Percentiles rank a stretch among this genome's conserved stretches.
Evolutionary conservation across 2,888 invertebrate species (phyloP).

Genomic region (Cantharis lateralis): DNA sequence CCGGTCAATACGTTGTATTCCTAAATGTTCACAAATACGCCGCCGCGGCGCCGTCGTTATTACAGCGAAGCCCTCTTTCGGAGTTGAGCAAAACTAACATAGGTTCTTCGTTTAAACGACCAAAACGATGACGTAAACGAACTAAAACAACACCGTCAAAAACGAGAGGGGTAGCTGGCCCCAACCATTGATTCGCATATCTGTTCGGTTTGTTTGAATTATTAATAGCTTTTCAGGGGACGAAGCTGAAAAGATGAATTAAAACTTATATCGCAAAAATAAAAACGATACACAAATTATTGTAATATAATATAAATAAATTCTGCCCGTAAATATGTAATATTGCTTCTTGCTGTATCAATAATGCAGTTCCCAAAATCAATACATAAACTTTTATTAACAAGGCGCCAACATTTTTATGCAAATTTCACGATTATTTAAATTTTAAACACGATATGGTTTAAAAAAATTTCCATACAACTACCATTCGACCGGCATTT

Average conservation of each 20-base stretch:
- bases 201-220: background rate
- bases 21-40: slow-evolving; percentile 31
- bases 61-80: slow-evolving; percentile 21
- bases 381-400: background rate
- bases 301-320: background rate
- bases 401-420: background rate
- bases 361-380: background rate
- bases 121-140: slow-evolving; percentile 18
- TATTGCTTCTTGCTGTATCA: background rate
- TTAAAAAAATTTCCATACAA: background rate
- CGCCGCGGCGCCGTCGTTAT: slow-evolving; percentile 34
- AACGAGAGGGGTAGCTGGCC: background rate
- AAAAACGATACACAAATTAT: background rate
- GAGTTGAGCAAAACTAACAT: slow-evolving; percentile 11
- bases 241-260: background rate
- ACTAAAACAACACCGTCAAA: slow-evolving; percentile 13
- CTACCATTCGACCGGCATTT: background rate
- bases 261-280: background rate
- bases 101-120: slow-evolving; percentile 1
- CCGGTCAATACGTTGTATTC: slow-evolving; percentile 35
- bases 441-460: background rate
- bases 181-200: background rate
- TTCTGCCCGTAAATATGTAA: background rate
- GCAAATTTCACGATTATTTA: background rate
- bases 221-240: background rate